phyloP scores from a whole-genome alignment of 2,888 invertebrate genomes.

The Seira ritae region DNA sequence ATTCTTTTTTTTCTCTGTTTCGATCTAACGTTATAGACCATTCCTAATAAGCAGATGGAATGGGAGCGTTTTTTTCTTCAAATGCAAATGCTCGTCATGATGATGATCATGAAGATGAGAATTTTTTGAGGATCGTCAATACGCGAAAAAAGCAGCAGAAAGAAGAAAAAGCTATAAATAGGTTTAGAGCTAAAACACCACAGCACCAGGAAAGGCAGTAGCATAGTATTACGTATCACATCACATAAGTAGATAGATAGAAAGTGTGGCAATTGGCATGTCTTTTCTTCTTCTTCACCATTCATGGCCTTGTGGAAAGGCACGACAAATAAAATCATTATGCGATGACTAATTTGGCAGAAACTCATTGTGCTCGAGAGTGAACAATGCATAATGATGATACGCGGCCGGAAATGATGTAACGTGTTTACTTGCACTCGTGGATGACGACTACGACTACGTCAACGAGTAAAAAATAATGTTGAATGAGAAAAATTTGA shows the following conservation, averaged over 20 bases:
- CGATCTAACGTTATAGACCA: neutral
- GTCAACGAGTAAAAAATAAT: neutral
- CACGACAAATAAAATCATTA: conserved; percentile 18
- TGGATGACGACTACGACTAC: neutral
- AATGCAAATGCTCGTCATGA: too few species aligned
- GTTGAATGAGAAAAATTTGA: conserved; percentile 7
- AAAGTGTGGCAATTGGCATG: neutral
- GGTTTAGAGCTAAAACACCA: conserved; percentile 13
- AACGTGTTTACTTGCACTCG: too few species aligned
- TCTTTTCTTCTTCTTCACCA: conserved; percentile 37
- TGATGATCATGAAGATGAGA: conserved; percentile 12
- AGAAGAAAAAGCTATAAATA: conserved; percentile 55
- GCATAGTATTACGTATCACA: too few species aligned
- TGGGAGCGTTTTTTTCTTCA: neutral
- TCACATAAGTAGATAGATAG: too few species aligned
- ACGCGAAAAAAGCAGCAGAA: neutral
- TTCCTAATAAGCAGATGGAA: neutral
- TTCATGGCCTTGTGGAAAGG: conserved; percentile 57
- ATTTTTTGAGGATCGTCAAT: neutral
- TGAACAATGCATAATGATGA: neutral
- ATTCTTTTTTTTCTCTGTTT: too few species aligned
- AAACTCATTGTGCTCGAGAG: neutral
- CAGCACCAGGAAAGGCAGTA: neutral
- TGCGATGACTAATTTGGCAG: conserved; percentile 42
- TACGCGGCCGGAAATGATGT: conserved; percentile 5